These are phyloP conservation scores for Xyrauchen texanus DNA, from an alignment of 2,113 vertebrate species.

Conservation along the genomic window DNA sequence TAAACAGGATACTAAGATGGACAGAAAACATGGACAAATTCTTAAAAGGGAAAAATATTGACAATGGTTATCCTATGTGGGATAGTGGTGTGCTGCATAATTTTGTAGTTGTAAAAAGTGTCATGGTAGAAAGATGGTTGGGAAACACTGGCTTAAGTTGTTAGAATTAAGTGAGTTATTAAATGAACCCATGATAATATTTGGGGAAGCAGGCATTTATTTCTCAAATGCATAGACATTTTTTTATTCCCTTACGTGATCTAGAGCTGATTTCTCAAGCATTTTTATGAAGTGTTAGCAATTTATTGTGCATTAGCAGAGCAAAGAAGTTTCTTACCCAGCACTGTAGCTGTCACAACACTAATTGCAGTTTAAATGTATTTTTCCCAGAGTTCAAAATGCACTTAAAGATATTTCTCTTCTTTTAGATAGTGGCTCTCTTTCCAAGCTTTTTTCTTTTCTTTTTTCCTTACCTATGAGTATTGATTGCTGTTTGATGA, in stretches of 20 bases:
- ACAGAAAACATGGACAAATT: no score
- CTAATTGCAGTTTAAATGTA: constrained; percentile 57
- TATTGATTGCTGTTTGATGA: constrained; percentile 21
- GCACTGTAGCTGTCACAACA: constrained; percentile 35
- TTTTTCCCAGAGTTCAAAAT: constrained; percentile 15
- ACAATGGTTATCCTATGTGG: no score
- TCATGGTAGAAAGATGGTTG: no score
- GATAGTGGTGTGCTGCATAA: no score
- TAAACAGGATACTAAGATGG: no score
- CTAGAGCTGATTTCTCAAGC: not conserved
- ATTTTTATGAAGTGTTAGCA: not conserved
- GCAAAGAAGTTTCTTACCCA: constrained; percentile 24
- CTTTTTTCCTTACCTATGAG: not conserved
- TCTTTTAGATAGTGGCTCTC: no score
- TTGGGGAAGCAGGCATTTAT: constrained; percentile 1
- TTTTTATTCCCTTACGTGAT: not conserved
- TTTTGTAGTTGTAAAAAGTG: no score
- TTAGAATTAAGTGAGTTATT: no score
- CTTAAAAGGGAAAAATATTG: no score
- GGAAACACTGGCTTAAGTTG: no score
- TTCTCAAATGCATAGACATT: not conserved
- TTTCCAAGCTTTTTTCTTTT: no score
- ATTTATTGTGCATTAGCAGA: not conserved
- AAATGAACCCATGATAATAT: not conserved
- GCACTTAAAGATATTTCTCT: not conserved